Evolutionary conservation across 35 echinoderm and acorn worm genomes (phyloP), one percentile per base, ranked within the genome.

Genomic region (Strongylocentrotus purpuratus): DNA sequence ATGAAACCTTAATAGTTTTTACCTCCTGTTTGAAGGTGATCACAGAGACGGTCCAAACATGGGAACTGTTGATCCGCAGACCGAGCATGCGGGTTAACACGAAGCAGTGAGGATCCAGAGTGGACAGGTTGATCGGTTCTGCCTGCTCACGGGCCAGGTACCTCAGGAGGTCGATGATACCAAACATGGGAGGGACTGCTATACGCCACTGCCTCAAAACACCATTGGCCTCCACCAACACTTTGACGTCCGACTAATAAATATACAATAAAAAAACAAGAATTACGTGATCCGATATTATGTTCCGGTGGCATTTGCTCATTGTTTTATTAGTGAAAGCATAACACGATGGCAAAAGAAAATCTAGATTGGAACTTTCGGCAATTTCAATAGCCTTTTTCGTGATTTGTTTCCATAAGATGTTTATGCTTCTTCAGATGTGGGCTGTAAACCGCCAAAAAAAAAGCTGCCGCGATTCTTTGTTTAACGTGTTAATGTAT

Each of bases 211-310:
- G 33, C 41, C 48, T 58, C 0, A 50, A 13, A 33, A 10, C 32
- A 58, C 91, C 91, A 58, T 58, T 93, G 45, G 91, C 48, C 48
- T 93, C 91, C 45, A 93, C 91, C 15, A 93, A 50, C 9, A 93
- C 91, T n/a, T 93, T 93, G 9, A 93, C 91, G 11, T 47, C 91
- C 32, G 45, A 45, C 87, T 89, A 33, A 78, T 22, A 8, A n/a
- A 78, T 78, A 28, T 28, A 78, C 20, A 78, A 78, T 8, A n/a
- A n/a, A 6, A 70, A 22, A 59, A 59, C 52, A 17, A 17, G 17
- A 59, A 59, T 14, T 59, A 41, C 35, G 35, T 41, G 35, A 41
- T 41, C 35, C 35, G 35, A 41, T 41, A 41, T 41, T 41, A 41
- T 3, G 35, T 41, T 41, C 35, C 3, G 35, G 35, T 41, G 3